Evolutionary conservation across 2,888 invertebrate genomes (phyloP), one percentile per base, ranked within the genome.

Genomic region (Choreutis nemorana): DNA sequence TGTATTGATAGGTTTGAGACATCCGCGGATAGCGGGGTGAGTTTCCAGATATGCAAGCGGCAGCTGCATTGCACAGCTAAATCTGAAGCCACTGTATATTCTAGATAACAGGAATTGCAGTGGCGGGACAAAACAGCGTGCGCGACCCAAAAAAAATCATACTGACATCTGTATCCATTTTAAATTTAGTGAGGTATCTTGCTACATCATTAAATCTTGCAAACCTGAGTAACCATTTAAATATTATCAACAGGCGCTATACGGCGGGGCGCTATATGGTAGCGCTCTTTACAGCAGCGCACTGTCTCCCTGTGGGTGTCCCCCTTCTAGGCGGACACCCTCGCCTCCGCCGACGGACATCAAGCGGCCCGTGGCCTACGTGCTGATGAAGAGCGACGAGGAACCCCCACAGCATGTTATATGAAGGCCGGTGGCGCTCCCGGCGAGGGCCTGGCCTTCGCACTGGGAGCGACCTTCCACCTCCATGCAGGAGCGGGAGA

Each of bases 351-450:
- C 72, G 5, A 50, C 71, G 0, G 75, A 77, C 44, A 62, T 77
- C 26, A 75, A 77, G 41, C 78, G 85, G 21, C 82, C 81, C 5
- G 72, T 85, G 3, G 83, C 85, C 18, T 85, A 84, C 58, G 83
- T 86, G 32, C 78, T 85, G 39, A 83, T 84, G 82, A 85, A 85
- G 65, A 82, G 81, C 23, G 80, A 82, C 45, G 79, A 81, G 45
- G 83, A 83, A 40, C 77, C 75, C 0, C 78, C 79, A 2, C 80
- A 84, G 34, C 89, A 89, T 60, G 87, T 89, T 66, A 90, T 90
- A 84, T 90, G 89, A 90, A 89, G 87, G 83, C 89, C 89, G 77
- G 87, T 89, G 58, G 86, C 89, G 86, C 89, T 89, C 78, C 88
- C 88, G 53, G 86, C 87, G 56, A 72, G 86, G 50, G 65, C 64